Conservation (phyloP, 2,888 invertebrate genomes). For the Pachydiplax longipennis region DNA sequence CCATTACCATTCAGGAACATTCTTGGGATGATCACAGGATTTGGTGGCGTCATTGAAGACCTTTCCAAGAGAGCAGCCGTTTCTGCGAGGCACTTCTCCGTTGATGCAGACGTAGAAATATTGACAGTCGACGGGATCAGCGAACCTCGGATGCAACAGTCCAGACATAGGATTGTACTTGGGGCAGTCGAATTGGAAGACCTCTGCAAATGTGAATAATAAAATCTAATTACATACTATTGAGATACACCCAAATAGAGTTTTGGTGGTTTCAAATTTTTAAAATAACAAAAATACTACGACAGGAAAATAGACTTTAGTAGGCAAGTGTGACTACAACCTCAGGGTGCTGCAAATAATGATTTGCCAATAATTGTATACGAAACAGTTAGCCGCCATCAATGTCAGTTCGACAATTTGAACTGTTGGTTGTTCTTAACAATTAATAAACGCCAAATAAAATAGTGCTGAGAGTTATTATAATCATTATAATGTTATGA, state of each 20-base stretch:
- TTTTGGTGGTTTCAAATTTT: neutral
- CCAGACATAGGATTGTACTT: constrained; percentile 76
- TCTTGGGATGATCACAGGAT: constrained; percentile 85
- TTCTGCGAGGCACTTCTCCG: constrained; percentile 82
- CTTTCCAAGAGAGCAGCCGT: constrained; percentile 87
- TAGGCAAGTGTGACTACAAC: too few species aligned
- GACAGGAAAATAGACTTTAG: too few species aligned
- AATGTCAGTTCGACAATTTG: too few species aligned
- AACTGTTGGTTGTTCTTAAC: too few species aligned
- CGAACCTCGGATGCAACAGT: constrained; percentile 82
- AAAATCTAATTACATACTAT: constrained; percentile 29
- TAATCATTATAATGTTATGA: too few species aligned
- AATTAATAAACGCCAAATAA: too few species aligned
- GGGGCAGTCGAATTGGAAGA: constrained; percentile 85
- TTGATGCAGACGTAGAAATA: constrained; percentile 93
- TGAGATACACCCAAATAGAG: neutral
- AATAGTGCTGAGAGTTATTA: too few species aligned
- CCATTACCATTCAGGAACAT: constrained; percentile 86
- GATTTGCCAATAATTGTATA: too few species aligned
- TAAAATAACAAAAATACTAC: neutral
- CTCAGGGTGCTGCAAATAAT: too few species aligned
- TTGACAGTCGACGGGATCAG: constrained; percentile 89
- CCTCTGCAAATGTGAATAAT: constrained; percentile 64
- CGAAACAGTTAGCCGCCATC: too few species aligned
- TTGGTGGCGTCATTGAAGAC: constrained; percentile 84